A percentile compares a stretch with the other conserved stretches of the same genome.
These are phyloP conservation scores for Heliothis virescens DNA, from an alignment of 1,140 invertebrate genomes.

Conservation along the genomic window DNA sequence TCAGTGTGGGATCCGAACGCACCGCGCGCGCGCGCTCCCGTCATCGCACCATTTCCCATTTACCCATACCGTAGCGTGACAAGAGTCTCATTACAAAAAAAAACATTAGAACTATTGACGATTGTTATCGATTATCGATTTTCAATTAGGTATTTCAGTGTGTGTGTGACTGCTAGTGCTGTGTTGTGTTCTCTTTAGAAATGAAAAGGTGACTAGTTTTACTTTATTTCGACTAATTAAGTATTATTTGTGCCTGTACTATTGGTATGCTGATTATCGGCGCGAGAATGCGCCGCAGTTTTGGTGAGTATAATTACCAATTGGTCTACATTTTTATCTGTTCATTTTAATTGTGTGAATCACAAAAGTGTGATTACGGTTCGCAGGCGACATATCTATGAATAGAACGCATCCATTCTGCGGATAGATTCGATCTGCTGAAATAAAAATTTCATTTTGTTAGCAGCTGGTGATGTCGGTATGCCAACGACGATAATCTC, in stretches of 20 bases:
- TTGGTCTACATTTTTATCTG: conserved; percentile 31
- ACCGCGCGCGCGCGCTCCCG: conserved; percentile 71
- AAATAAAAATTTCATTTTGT: conserved; percentile 42
- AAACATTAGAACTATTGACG: conserved; percentile 32
- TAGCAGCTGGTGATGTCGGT: background rate
- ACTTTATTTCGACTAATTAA: conserved; percentile 39
- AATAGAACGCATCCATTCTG: conserved; percentile 51
- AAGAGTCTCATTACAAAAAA: conserved; percentile 53
- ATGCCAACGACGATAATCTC: conserved; percentile 32
- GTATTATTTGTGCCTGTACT: conserved; percentile 45
- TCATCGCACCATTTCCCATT: conserved; percentile 62
- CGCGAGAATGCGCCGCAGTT: conserved; percentile 40
- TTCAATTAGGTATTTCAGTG: conserved; percentile 54
- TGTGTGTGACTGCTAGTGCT: conserved; percentile 56
- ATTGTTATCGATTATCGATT: conserved; percentile 21
- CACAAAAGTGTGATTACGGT: conserved; percentile 39
- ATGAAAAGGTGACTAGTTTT: conserved; percentile 52
- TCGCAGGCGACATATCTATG: conserved; percentile 48
- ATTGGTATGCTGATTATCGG: conserved; percentile 17
- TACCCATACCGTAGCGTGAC: conserved; percentile 52
- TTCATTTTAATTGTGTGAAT: conserved; percentile 31
- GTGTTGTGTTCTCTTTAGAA: conserved; percentile 57
- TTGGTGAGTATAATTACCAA: conserved; percentile 41
- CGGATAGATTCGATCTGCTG: conserved; percentile 52
- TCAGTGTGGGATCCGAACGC: conserved; percentile 77